Evolutionary conservation across 1,140 invertebrate genomes (phyloP).

Genomic region (Anagrus nilaparvatae): DNA sequence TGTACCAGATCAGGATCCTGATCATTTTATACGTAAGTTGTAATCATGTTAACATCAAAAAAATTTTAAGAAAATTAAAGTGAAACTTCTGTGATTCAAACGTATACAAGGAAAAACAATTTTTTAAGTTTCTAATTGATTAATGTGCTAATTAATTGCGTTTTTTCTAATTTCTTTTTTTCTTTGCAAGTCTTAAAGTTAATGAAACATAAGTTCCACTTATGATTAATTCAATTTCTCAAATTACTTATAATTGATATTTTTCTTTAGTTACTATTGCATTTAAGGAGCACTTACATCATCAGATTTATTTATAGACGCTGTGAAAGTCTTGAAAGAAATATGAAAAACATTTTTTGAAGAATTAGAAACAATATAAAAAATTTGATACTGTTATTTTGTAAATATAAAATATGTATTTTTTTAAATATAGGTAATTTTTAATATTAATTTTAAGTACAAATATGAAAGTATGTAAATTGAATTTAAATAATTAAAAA

Average conservation of each 20-base stretch:
- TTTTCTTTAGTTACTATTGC: constrained; percentile 78
- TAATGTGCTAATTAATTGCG: no score
- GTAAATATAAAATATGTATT: no score
- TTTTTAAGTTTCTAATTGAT: no score
- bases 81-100: background rate
- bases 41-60: constrained; percentile 15
- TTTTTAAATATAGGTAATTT: no score
- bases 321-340: constrained; percentile 73
- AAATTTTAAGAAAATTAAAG: background rate
- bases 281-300: constrained; percentile 75
- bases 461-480: no score
- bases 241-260: constrained; percentile 11
- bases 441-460: no score
- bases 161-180: no score
- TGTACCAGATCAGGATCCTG: no score
- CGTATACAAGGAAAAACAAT: background rate
- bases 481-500: no score
- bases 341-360: constrained; percentile 75
- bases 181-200: no score
- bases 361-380: constrained; percentile 40
- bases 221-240: no score
- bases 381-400: background rate
- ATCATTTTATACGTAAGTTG: constrained; percentile 95
- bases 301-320: constrained; percentile 75
- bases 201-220: no score